Conservation (phyloP, 2,797 vertebrate species). For the Falco cherrug region DNA sequence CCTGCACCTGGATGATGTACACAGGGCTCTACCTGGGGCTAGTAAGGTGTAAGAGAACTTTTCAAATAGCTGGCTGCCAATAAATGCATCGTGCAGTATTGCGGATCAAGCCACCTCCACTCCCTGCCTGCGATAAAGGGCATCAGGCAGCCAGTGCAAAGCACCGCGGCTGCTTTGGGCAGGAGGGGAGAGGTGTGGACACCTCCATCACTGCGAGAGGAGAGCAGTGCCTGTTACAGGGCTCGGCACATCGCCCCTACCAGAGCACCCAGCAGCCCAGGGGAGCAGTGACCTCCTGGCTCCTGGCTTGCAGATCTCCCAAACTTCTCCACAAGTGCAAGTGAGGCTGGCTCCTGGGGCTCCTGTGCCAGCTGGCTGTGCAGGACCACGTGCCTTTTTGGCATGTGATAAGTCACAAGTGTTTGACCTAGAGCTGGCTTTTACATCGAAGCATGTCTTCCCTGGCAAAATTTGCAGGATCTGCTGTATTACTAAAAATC, state of each 20-base stretch:
- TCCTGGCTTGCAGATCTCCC: not conserved
- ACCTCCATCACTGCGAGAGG: not conserved
- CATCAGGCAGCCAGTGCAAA: not conserved
- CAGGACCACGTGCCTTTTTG: fast-evolving
- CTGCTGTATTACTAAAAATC: not conserved
- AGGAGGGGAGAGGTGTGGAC: not conserved
- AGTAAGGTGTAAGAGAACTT: not conserved
- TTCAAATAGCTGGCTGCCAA: not conserved
- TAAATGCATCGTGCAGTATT: not conserved
- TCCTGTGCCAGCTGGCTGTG: fast-evolving
- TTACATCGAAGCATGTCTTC: not conserved
- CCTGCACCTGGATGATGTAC: not conserved
- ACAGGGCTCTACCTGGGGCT: not conserved
- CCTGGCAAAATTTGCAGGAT: not conserved
- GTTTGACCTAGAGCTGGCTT: not conserved
- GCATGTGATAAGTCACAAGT: not conserved
- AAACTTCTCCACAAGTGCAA: not conserved
- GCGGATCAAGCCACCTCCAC: not conserved
- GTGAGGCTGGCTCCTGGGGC: not conserved
- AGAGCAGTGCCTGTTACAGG: not conserved
- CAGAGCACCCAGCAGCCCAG: not conserved
- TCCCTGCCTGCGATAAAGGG: not conserved
- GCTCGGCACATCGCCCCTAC: not conserved
- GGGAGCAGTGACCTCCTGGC: not conserved
- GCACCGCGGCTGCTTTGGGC: not conserved